Conservation (phyloP, 2,888 invertebrate genomes). For the Philhelius pedissequus region DNA sequence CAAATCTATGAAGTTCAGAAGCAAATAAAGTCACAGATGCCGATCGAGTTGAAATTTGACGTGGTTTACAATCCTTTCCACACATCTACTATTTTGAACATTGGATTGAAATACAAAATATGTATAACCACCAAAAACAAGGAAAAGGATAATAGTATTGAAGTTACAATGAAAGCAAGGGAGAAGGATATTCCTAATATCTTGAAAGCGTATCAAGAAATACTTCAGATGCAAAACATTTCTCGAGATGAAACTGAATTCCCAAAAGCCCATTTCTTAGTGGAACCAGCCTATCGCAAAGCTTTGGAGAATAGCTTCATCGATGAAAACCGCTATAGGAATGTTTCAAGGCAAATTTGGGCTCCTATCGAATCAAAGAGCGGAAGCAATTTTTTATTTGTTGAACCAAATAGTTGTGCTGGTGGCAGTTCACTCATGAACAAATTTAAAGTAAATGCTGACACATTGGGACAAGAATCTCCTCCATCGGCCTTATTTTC, state of each 20-base stretch:
- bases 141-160: constrained; percentile 91
- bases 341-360: constrained; percentile 30
- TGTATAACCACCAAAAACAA: constrained; percentile 92
- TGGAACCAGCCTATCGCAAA: too few relatives aligned
- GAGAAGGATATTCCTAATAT: constrained; percentile 91
- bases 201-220: constrained; percentile 91
- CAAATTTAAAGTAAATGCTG: constrained; percentile 61
- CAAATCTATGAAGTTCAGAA: constrained; percentile 94
- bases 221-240: constrained; percentile 84
- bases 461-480: constrained; percentile 44
- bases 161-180: constrained; percentile 93
- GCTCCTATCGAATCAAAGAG: constrained; percentile 21
- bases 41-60: constrained; percentile 95
- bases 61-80: constrained; percentile 88
- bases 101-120: constrained; percentile 91
- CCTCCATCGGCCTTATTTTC: constrained; percentile 41
- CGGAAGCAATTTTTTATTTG: constrained; percentile 18
- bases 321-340: constrained; percentile 65
- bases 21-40: constrained; percentile 93
- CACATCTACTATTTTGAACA: constrained; percentile 81
- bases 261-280: too few relatives aligned
- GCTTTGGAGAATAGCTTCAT: constrained; percentile 46
- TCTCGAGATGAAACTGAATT: constrained; percentile 85
- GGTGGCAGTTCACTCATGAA: background rate
- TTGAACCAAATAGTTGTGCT: background rate